These are phyloP conservation scores for Gallinago undulata DNA, from an alignment of 2,113 vertebrate genomes.

Conservation along the genomic window DNA sequence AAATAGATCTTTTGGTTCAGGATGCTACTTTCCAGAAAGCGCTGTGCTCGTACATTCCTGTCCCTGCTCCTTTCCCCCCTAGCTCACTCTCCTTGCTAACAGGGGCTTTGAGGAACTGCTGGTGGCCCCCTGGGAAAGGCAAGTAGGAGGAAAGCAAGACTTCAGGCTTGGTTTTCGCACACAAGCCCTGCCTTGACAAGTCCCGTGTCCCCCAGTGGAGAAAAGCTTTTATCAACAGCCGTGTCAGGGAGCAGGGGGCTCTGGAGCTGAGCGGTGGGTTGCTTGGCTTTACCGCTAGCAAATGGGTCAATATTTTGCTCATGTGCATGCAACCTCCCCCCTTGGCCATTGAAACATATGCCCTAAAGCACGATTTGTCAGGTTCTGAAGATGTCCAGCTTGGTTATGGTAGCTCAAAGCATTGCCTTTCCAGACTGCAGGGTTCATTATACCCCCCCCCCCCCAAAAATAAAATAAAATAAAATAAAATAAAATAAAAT, in stretches of 20 bases:
- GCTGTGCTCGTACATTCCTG: not conserved
- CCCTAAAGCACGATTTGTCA: not conserved
- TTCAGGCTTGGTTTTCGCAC: not conserved
- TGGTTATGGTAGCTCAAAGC: not conserved
- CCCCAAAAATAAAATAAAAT: no score
- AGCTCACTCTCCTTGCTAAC: not conserved
- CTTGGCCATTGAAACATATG: rapidly evolving
- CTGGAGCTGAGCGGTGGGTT: not conserved
- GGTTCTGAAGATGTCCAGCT: not conserved
- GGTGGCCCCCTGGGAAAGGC: not conserved
- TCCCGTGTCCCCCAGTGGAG: not conserved
- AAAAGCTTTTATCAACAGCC: not conserved
- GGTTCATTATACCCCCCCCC: not conserved
- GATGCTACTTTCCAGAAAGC: not conserved
- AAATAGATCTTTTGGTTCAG: rapidly evolving
- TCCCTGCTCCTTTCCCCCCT: not conserved
- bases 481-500: no score
- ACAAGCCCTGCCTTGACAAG: not conserved
- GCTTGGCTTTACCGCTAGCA: not conserved
- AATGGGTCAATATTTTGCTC: rapidly evolving
- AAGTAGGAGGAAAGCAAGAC: not conserved
- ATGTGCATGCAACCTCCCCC: not conserved
- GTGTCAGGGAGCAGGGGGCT: not conserved
- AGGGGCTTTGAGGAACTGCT: not conserved
- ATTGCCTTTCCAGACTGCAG: not conserved